Conservation (phyloP, 2,113 vertebrate species). For the Anguilla japonica region DNA sequence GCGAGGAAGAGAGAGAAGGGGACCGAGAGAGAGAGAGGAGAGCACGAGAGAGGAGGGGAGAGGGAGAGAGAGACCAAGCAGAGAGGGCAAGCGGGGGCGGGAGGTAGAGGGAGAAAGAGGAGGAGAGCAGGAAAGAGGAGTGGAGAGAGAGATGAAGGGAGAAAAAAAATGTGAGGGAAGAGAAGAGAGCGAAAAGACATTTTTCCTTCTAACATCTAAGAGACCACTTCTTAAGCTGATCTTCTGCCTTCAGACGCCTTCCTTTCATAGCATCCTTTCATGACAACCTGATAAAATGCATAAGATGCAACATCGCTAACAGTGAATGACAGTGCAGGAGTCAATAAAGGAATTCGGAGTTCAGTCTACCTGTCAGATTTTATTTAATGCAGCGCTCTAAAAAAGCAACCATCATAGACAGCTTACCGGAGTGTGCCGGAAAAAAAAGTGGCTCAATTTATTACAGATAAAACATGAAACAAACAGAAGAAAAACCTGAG, state of each 20-base stretch:
- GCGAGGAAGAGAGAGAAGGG: conserved; percentile 30
- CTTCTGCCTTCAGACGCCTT: background rate
- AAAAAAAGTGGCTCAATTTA: background rate
- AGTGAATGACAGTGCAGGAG: background rate
- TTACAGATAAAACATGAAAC: background rate
- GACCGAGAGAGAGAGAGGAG: conserved; percentile 12
- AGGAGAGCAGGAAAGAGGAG: no score
- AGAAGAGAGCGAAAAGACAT: no score
- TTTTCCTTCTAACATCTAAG: background rate
- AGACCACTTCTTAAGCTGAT: background rate
- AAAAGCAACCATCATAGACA: background rate
- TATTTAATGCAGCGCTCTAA: background rate
- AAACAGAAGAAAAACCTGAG: background rate
- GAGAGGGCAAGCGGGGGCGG: background rate
- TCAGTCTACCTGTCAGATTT: background rate
- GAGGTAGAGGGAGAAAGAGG: background rate
- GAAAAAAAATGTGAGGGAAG: no score
- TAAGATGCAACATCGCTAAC: background rate
- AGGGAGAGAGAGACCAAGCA: no score
- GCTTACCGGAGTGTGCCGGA: background rate
- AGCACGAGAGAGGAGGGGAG: background rate
- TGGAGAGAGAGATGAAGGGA: no score
- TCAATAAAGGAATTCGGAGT: background rate
- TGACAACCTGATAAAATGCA: background rate
- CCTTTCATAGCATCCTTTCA: background rate